These are phyloP conservation scores for Urocynchramus pylzowi DNA, from an alignment of 2,113 vertebrate genomes.

Conservation along the genomic window DNA sequence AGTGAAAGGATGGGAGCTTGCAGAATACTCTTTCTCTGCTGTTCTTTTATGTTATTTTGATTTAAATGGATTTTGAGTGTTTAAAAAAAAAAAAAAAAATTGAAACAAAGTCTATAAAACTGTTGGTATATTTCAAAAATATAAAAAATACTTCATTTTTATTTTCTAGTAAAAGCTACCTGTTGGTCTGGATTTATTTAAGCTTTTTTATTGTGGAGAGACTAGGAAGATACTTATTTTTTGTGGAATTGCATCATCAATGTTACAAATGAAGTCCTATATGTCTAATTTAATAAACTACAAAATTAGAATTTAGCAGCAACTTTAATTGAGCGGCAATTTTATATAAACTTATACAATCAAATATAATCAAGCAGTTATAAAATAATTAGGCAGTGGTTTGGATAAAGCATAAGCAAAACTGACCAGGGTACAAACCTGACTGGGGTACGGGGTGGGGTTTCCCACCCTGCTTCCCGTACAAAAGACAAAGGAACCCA, in stretches of 20 bases:
- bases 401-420: no score
- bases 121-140: not conserved
- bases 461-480: no score
- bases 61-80: not conserved
- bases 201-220: not conserved
- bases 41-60: not conserved
- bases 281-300: no score
- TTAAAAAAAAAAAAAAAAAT: not conserved
- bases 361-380: no score
- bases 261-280: no score
- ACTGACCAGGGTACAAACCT: no score
- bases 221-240: not conserved
- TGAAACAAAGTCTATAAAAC: not conserved
- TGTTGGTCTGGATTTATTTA: not conserved
- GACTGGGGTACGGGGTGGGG: no score
- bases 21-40: not conserved
- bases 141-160: not conserved
- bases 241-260: not conserved
- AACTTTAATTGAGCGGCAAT: no score
- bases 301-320: no score
- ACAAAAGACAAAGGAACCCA: no score
- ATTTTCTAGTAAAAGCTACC: not conserved
- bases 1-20: not conserved
- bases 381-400: no score
- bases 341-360: no score